Conservation (phyloP, 2,113 vertebrate species). For the Bettongia penicillata region DNA sequence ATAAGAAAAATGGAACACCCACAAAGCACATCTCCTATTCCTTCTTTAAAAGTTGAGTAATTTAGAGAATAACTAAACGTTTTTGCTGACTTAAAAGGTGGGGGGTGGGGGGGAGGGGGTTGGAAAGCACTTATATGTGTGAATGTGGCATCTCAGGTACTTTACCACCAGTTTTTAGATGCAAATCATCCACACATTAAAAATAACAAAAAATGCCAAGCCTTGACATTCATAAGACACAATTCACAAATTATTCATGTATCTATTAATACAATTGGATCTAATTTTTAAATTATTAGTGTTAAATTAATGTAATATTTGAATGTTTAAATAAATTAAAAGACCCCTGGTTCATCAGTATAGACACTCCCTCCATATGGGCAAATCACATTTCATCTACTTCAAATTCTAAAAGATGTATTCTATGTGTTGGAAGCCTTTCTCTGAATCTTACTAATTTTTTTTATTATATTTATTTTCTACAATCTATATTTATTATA, state of each 20-base stretch:
- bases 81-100: conserved; percentile 33
- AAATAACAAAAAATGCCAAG: background rate
- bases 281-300: background rate
- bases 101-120: too few relatives aligned
- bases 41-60: background rate
- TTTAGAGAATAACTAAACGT: background rate
- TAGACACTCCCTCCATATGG: background rate
- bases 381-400: background rate
- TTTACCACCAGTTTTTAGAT: background rate
- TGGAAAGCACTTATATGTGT: background rate
- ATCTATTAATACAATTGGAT: background rate
- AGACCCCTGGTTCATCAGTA: background rate
- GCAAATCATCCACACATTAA: background rate
- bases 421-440: background rate
- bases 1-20: background rate
- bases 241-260: background rate
- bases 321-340: background rate
- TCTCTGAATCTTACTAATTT: background rate
- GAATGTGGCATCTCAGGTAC: background rate
- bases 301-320: background rate
- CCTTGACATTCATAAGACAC: background rate
- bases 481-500: too few relatives aligned
- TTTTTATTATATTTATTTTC: too few relatives aligned
- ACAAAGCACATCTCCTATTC: background rate
- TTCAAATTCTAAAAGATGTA: background rate